Conservation (phyloP, 2,888 invertebrate genomes). For the Anticlea derivata region DNA sequence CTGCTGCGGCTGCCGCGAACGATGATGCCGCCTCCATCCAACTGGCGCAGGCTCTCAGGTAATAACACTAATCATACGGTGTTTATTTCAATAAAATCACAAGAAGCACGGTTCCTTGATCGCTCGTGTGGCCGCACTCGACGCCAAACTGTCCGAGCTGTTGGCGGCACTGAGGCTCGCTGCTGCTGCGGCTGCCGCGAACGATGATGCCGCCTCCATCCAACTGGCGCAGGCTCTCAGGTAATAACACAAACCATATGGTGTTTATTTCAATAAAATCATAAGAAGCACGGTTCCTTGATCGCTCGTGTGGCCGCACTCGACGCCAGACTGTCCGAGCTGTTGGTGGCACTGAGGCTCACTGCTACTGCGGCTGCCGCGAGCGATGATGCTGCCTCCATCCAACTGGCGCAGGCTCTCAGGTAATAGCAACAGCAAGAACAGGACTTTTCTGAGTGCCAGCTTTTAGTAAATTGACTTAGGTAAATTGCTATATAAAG, state of each 20-base stretch:
- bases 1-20: constrained; percentile 75
- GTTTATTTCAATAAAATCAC: too few species aligned
- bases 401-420: constrained; percentile 20
- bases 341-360: constrained; percentile 88
- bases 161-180: constrained; percentile 87
- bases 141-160: constrained; percentile 89
- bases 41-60: constrained; percentile 31
- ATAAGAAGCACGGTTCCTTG: constrained; percentile 60
- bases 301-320: constrained; percentile 57
- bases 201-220: constrained; percentile 56
- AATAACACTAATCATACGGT: too few species aligned
- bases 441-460: too few species aligned
- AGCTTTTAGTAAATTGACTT: too few species aligned
- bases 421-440: not conserved
- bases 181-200: constrained; percentile 77
- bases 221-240: constrained; percentile 29
- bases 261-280: too few species aligned
- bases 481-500: too few species aligned
- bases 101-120: constrained; percentile 60
- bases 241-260: constrained; percentile 12
- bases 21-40: constrained; percentile 57
- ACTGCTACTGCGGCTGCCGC: constrained; percentile 78
- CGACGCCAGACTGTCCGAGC: constrained; percentile 89
- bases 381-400: constrained; percentile 57
- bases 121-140: constrained; percentile 66